Evolutionary conservation across 1,140 invertebrate genomes (phyloP), one percentile per base, ranked within the genome.

Genomic region (Theocolax elegans): DNA sequence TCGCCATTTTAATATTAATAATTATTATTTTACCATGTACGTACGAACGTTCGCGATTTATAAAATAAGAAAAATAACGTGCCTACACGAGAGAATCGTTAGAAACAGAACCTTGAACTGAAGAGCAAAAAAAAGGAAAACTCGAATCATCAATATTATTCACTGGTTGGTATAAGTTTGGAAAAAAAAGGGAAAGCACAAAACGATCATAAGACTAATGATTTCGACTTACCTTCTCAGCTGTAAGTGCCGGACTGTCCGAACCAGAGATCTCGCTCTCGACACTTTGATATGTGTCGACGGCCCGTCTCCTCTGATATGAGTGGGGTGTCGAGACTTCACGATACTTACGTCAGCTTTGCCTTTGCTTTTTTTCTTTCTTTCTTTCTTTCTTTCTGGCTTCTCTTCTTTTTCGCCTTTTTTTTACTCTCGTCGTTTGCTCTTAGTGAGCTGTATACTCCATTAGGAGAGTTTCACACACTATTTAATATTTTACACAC

Each of bases 221-320:
- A n/a, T n/a, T n/a, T 31, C 31, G 8, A 71, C 79, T 79, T 81
- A 82, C 81, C 80, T 80, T 72, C 63, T 63, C 48, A 72, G 60
- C 72, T 48, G 74, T 75, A 76, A 72, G 72, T 77, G 74, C 49
- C 72, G 53, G 58, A 83, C 80, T 81, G 77, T 69, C 68, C 60
- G 74, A 64, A 25, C 6, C 66, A 67, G 72, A 58, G 70, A 65
- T 66, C 71, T 73, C 62, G 53, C 12, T 51, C 56, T 59, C 66
- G 70, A 48, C 75, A 80, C 76, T 82, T 79, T 79, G 74, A 79
- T 78, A 75, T 74, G 62, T 78, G 73, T 72, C 64, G 67, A 60
- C 49, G 56, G 71, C 71, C 66, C 48, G 31, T 48, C 23, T 35
- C 8, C 3, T 25, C 6, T 21, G 44, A 38, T 35, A 3, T 23